A percentile compares a stretch with the other conserved stretches of the same genome.
Evolutionary conservation across 2,797 vertebrate species (phyloP).

Genomic region (Rhynchonycteris naso): DNA sequence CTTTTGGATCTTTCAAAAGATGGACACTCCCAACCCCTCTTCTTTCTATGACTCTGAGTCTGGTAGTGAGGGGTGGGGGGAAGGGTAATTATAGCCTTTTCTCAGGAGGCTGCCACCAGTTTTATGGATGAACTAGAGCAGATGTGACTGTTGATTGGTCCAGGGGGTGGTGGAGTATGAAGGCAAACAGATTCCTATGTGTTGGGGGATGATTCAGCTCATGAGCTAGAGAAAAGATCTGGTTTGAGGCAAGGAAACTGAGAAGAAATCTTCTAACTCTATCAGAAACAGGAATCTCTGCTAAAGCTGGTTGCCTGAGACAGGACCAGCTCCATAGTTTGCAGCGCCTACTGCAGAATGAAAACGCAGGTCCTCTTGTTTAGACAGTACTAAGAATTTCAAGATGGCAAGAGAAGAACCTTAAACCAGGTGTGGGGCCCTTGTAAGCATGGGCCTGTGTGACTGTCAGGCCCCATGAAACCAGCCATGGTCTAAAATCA

Average conservation of each 20-base stretch:
- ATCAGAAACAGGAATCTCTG: fast-evolving
- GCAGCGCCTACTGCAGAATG: fast-evolving
- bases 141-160: no score
- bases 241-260: background rate
- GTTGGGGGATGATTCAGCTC: background rate
- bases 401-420: background rate
- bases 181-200: no score
- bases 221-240: fast-evolving
- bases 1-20: background rate
- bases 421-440: fast-evolving
- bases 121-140: background rate
- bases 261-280: background rate
- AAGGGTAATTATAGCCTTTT: background rate
- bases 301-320: background rate
- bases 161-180: fast-evolving
- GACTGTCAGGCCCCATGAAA: fast-evolving
- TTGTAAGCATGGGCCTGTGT: fast-evolving
- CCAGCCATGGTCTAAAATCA: background rate
- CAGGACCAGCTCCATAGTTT: fast-evolving
- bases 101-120: fast-evolving
- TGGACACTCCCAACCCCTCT: no score
- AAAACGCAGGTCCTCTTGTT: fast-evolving
- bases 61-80: fast-evolving
- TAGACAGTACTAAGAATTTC: background rate
- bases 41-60: background rate